Evolutionary conservation across 2,113 vertebrate genomes (phyloP).

Genomic region (Saimiri boliviensis): DNA sequence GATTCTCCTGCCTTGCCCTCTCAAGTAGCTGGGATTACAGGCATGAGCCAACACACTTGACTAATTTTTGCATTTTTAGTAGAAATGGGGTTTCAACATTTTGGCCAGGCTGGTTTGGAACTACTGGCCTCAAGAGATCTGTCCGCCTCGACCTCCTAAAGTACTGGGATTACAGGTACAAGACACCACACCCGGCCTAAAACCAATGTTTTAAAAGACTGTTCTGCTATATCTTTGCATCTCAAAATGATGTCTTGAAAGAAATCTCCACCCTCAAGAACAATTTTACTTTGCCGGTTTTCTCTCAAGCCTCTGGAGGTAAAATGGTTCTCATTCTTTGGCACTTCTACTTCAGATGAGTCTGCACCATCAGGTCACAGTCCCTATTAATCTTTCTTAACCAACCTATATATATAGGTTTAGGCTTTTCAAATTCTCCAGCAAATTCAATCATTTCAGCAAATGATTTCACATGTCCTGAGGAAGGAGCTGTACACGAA

Average conservation of each 20-base stretch:
- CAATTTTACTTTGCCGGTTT: neutral
- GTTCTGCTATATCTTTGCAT: neutral
- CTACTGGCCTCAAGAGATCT: too few species aligned
- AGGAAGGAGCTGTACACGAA: neutral
- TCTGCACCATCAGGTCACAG: neutral
- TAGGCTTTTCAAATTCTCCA: neutral
- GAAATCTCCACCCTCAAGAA: neutral
- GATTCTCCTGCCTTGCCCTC: too few species aligned
- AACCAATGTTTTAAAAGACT: neutral
- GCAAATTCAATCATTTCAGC: neutral
- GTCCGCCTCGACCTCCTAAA: too few species aligned
- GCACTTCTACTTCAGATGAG: neutral
- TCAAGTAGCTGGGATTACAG: too few species aligned
- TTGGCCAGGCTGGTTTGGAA: too few species aligned
- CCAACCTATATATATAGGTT: neutral
- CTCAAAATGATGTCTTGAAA: neutral
- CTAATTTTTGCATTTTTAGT: too few species aligned
- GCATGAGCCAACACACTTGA: too few species aligned
- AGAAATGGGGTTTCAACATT: too few species aligned
- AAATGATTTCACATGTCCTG: neutral
- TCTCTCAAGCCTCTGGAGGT: neutral
- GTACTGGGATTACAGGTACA: too few species aligned
- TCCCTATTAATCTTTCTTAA: neutral
- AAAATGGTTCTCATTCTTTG: neutral
- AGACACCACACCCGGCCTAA: too few species aligned